Evolutionary conservation across 2,888 invertebrate species (phyloP).

Genomic region (Orchestes rusci): DNA sequence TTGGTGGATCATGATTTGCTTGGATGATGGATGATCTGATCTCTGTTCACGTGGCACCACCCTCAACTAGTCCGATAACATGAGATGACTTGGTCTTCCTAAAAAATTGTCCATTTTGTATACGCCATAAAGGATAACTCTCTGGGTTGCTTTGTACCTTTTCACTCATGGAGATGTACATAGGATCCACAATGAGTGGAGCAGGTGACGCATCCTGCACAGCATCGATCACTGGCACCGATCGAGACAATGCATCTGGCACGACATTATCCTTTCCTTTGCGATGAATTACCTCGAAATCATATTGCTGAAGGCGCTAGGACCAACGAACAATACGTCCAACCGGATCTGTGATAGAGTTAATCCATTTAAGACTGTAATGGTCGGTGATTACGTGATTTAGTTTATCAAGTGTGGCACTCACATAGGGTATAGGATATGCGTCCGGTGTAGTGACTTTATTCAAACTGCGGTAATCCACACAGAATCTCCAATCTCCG

Average conservation of each 20-base stretch:
- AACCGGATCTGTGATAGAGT: conserved; percentile 20
- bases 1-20: conserved; percentile 12
- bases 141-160: background rate
- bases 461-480: no score
- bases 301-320: no score
- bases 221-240: conserved; percentile 11
- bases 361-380: conserved; percentile 21
- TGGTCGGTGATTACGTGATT: conserved; percentile 24
- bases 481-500: no score
- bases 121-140: conserved; percentile 2
- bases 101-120: no score
- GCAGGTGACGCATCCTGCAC: background rate
- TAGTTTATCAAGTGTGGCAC: conserved; percentile 11
- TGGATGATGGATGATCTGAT: conserved; percentile 7
- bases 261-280: conserved; percentile 23
- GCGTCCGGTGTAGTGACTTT: conserved; percentile 7
- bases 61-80: no score
- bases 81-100: no score
- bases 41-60: conserved; percentile 11
- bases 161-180: background rate
- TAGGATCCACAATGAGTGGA: conserved; percentile 5
- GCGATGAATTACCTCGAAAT: no score
- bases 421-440: conserved; percentile 10
- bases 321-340: conserved; percentile 25
- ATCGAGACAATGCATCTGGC: conserved; percentile 19